Evolutionary conservation across 2,888 invertebrate genomes (phyloP).

Genomic region (Drosophila percnosoma): DNA sequence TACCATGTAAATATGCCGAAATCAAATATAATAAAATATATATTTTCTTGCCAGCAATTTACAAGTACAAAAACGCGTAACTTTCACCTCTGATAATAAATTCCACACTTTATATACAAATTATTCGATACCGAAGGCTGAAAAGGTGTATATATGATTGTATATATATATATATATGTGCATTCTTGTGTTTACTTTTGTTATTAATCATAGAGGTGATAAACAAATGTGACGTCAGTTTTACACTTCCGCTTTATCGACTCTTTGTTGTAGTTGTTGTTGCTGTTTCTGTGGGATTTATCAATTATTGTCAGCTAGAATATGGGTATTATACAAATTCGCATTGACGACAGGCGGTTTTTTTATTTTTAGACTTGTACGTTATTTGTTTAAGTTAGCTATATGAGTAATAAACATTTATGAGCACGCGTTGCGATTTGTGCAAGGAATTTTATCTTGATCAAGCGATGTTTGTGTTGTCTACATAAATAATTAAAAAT

Average conservation of each 20-base stretch:
- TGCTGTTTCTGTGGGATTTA: conserved; percentile 36
- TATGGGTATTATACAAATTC: conserved; percentile 17
- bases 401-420: conserved; percentile 61
- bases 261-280: conserved; percentile 2
- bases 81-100: conserved; percentile 9
- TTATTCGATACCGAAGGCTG: conserved; percentile 20
- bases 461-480: conserved; percentile 15
- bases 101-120: conserved; percentile 15
- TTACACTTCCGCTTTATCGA: conserved; percentile 44
- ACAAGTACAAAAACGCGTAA: conserved; percentile 71
- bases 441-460: conserved; percentile 10
- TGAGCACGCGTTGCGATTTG: conserved; percentile 41
- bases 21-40: conserved; percentile 9
- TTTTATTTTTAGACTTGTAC: conserved; percentile 5
- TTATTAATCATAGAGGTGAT: conserved; percentile 49
- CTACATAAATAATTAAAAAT: conserved; percentile 34
- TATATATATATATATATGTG: neutral
- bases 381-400: conserved; percentile 44
- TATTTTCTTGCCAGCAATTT: conserved; percentile 61
- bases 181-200: conserved; percentile 28
- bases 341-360: conserved; percentile 43
- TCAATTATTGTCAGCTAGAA: conserved; percentile 54
- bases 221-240: conserved; percentile 66
- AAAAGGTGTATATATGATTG: neutral
- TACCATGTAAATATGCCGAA: conserved; percentile 65